A percentile compares a stretch with the other conserved stretches of the same genome.
These are phyloP conservation scores for Micromesistius poutassou DNA, from an alignment of 2,797 vertebrate species.

Conservation along the genomic window DNA sequence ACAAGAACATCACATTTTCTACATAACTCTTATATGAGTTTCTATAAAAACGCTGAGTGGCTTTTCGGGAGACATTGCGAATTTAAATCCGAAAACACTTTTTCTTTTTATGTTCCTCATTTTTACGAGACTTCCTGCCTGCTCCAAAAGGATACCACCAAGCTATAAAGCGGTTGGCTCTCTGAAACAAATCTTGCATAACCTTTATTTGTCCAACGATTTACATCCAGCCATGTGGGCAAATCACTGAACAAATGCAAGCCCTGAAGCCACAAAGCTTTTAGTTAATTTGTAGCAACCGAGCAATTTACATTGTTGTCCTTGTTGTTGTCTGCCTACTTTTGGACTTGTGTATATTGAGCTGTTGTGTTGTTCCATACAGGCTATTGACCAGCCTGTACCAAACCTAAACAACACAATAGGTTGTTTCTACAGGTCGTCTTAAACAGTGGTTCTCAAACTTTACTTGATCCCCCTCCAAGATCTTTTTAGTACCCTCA, in stretches of 20 bases:
- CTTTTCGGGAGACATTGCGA: slow-evolving; percentile 52
- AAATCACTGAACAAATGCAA: slow-evolving; percentile 16
- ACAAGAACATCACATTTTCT: slow-evolving; percentile 60
- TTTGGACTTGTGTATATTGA: background rate
- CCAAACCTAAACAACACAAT: too few species aligned
- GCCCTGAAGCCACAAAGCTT: background rate
- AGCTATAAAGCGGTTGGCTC: slow-evolving; percentile 66
- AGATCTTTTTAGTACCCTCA: too few species aligned
- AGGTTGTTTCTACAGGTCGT: too few species aligned
- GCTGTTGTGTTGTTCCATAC: background rate
- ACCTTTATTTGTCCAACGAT: slow-evolving; percentile 46
- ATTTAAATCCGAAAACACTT: slow-evolving; percentile 66
- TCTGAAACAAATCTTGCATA: slow-evolving; percentile 68
- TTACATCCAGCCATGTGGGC: slow-evolving; percentile 31
- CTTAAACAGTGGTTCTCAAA: too few species aligned
- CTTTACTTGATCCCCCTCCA: too few species aligned
- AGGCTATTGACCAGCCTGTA: background rate
- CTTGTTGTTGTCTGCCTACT: background rate
- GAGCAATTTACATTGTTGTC: background rate
- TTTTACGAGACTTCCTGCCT: slow-evolving; percentile 69
- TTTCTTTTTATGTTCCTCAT: slow-evolving; percentile 33
- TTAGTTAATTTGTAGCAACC: slow-evolving; percentile 14
- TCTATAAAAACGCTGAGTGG: slow-evolving; percentile 68
- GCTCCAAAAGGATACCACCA: slow-evolving; percentile 69
- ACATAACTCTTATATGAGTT: slow-evolving; percentile 51